Percentiles rank a stretch among this genome's conserved stretches.
Conservation (phyloP, 2,113 vertebrate genomes). For the Nothoprocta pentlandii region DNA sequence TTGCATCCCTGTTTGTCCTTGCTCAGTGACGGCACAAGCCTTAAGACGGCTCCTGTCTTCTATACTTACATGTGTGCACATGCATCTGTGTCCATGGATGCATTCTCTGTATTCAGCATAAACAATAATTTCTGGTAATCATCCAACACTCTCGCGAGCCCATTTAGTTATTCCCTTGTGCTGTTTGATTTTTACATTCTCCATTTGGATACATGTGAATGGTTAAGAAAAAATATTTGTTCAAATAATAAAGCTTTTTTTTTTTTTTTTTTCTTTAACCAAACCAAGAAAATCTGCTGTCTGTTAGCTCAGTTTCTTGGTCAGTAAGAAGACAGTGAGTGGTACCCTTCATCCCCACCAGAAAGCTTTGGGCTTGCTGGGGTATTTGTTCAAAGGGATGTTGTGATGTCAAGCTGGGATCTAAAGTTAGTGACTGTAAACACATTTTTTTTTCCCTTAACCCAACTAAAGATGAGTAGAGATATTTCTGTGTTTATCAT, state of each 20-base stretch:
- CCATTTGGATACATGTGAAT: neutral
- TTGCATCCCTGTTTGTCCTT: neutral
- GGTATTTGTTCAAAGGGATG: slow-evolving; percentile 7
- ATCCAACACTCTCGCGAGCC: neutral
- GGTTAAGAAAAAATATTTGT: slow-evolving; percentile 37
- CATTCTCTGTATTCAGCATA: neutral
- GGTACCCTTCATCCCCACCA: neutral
- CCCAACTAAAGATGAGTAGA: neutral
- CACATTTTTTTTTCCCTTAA: neutral
- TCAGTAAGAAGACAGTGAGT: slow-evolving; percentile 34
- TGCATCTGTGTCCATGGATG: neutral
- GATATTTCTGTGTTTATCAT: neutral
- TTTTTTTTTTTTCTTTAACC: neutral
- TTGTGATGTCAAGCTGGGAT: neutral
- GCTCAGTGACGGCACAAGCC: neutral
- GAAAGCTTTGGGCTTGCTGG: slow-evolving; percentile 26
- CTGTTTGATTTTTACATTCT: neutral
- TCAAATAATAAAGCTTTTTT: slow-evolving; percentile 5
- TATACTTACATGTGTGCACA: neutral
- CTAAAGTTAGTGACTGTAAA: slow-evolving; percentile 1
- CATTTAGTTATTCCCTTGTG: neutral
- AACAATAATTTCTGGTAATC: neutral
- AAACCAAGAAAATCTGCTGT: neutral
- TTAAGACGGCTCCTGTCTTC: neutral
- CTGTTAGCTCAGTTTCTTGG: neutral